A percentile compares a stretch with the other conserved stretches of the same genome.
phyloP scores from a whole-genome alignment of 2,888 invertebrate species.

The Hirtodrosophila confusa region DNA sequence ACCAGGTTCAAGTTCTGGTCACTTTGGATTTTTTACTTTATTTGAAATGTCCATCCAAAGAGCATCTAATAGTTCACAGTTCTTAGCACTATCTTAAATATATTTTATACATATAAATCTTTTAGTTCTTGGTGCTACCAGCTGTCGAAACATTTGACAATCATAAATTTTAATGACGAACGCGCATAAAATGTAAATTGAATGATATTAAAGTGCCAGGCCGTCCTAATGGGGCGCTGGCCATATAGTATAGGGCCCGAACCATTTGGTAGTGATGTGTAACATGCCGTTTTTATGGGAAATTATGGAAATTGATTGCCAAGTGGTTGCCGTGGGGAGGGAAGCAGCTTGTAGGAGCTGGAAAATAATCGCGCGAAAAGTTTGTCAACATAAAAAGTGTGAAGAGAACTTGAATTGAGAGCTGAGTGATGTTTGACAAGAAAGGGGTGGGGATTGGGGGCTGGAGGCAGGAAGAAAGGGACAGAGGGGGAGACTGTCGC shows the following conservation, averaged over 20 bases:
- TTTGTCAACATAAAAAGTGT: constrained; percentile 50
- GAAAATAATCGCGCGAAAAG: constrained; percentile 58
- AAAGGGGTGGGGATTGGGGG: constrained; percentile 1
- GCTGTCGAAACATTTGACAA: constrained; percentile 60
- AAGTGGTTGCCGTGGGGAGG: constrained; percentile 28
- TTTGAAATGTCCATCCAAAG: neutral
- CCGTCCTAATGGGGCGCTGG: constrained; percentile 51
- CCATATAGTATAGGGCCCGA: neutral
- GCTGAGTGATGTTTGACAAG: constrained; percentile 59
- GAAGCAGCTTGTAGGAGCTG: constrained; percentile 4
- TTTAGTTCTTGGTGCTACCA: constrained; percentile 38
- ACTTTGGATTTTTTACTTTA: no score
- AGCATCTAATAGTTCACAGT: constrained; percentile 14
- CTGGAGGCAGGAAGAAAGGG: neutral
- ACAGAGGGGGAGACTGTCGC: constrained; percentile 22
- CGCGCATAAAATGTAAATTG: constrained; percentile 72
- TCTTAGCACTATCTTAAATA: neutral
- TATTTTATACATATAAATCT: neutral
- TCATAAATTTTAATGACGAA: constrained; percentile 68
- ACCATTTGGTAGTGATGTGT: constrained; percentile 37
- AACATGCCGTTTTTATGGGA: constrained; percentile 72
- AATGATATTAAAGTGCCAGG: constrained; percentile 65
- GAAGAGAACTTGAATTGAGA: constrained; percentile 54
- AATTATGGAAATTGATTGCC: constrained; percentile 77
- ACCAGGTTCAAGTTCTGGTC: no score